Evolutionary conservation across 2,797 vertebrate genomes (phyloP).

Genomic region (Alca torda): DNA sequence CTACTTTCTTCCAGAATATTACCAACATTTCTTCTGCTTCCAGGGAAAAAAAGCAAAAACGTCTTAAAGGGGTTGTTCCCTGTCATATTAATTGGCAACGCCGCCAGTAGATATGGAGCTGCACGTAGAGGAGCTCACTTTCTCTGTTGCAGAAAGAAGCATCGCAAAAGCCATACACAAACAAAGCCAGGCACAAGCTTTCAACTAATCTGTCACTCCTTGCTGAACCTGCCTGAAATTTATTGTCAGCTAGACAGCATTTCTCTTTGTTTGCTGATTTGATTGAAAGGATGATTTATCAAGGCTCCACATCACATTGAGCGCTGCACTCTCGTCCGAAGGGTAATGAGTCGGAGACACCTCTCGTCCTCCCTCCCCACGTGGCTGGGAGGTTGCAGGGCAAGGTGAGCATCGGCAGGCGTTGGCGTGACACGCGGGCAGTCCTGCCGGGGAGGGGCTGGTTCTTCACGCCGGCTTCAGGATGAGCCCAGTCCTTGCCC

Average conservation of each 20-base stretch:
- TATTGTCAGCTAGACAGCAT: conserved; percentile 38
- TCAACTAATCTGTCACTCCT: conserved; percentile 24
- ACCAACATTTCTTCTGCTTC: background rate
- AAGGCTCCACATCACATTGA: background rate
- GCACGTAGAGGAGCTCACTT: background rate
- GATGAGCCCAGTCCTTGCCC: background rate
- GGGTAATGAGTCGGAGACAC: conserved; percentile 47
- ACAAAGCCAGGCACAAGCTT: background rate
- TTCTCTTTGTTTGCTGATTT: conserved; percentile 52
- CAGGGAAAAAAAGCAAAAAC: background rate
- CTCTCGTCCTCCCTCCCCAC: conserved; percentile 7
- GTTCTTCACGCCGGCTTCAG: background rate
- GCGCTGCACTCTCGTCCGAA: background rate
- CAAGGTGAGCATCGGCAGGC: background rate
- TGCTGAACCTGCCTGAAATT: conserved; percentile 35
- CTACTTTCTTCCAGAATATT: background rate
- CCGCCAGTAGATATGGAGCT: accelerated
- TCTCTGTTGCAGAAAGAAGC: background rate
- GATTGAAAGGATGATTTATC: conserved; percentile 48
- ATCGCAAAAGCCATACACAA: background rate
- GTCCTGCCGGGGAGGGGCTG: background rate
- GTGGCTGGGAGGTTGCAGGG: background rate
- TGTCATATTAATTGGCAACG: background rate
- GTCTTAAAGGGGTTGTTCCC: background rate
- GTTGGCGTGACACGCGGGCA: background rate